Evolutionary conservation across 2,888 invertebrate species (phyloP).

Genomic region (Bombyx huttoni): DNA sequence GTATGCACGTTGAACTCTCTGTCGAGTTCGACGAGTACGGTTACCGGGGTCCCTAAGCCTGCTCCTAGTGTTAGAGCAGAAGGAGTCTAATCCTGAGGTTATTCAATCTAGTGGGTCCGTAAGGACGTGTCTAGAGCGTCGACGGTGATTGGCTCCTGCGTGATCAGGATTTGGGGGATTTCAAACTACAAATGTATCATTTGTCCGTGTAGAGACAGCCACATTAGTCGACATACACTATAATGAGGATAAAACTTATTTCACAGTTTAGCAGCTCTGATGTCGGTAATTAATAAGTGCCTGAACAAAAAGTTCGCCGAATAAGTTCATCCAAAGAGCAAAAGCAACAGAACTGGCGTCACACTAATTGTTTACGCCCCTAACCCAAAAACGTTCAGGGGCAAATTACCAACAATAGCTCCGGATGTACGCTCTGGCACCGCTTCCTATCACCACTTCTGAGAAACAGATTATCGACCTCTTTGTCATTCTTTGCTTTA

Average conservation of each 20-base stretch:
- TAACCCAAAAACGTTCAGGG: conserved; percentile 33
- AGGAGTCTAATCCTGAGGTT: no score
- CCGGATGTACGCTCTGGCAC: conserved; percentile 54
- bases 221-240: neutral
- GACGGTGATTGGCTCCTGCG: no score
- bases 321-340: neutral
- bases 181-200: no score
- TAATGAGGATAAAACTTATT: no score
- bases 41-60: no score
- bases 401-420: conserved; percentile 33
- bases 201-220: no score
- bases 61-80: no score
- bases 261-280: neutral
- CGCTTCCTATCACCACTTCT: conserved; percentile 34
- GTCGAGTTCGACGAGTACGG: no score
- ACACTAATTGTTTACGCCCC: conserved; percentile 38
- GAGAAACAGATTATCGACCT: conserved; percentile 11
- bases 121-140: no score
- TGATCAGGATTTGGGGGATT: no score
- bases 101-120: no score
- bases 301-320: neutral
- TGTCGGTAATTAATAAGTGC: neutral
- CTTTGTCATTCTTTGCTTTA: conserved; percentile 20
- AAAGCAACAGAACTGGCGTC: conserved; percentile 10
- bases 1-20: no score